A percentile compares a stretch with the other conserved stretches of the same genome.
Evolutionary conservation across 2,113 vertebrate genomes (phyloP).

Genomic region (Collichthys lucidus): DNA sequence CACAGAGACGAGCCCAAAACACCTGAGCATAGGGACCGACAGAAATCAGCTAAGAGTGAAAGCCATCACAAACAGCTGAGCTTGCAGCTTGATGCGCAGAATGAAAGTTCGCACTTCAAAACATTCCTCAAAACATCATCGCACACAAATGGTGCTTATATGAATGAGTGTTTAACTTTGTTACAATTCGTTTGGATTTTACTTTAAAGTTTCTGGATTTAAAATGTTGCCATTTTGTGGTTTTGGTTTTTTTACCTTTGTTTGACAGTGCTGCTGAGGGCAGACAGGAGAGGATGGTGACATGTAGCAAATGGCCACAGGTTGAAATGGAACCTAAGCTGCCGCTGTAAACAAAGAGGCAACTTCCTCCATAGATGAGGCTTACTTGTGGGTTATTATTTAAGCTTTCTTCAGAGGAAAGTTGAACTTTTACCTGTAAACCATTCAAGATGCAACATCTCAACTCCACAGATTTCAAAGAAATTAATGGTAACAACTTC

Average conservation of each 20-base stretch:
- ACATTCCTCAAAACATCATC: neutral
- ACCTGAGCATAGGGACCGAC: slow-evolving; percentile 38
- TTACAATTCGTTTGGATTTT: neutral
- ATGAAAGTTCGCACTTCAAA: slow-evolving; percentile 1
- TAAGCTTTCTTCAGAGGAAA: neutral
- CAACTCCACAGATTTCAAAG: neutral
- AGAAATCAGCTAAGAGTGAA: slow-evolving; percentile 31
- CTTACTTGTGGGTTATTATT: neutral
- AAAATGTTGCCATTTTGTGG: neutral
- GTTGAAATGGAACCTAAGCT: too few relatives aligned
- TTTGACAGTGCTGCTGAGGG: too few relatives aligned
- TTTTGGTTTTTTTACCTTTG: too few relatives aligned
- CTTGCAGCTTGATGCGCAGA: slow-evolving; percentile 40
- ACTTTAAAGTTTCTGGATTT: slow-evolving; percentile 1
- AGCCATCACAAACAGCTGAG: slow-evolving; percentile 65
- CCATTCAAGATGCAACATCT: neutral
- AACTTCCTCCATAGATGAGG: neutral
- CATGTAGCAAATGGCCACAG: too few relatives aligned
- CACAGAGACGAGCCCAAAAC: slow-evolving; percentile 17
- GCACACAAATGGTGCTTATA: neutral
- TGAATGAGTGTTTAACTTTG: neutral
- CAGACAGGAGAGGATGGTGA: too few relatives aligned
- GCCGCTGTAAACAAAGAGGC: too few relatives aligned
- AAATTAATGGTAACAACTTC: neutral
- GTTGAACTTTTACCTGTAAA: neutral